phyloP scores from a whole-genome alignment of 2,113 vertebrate genomes.

The Hydrochoerus hydrochaeris region DNA sequence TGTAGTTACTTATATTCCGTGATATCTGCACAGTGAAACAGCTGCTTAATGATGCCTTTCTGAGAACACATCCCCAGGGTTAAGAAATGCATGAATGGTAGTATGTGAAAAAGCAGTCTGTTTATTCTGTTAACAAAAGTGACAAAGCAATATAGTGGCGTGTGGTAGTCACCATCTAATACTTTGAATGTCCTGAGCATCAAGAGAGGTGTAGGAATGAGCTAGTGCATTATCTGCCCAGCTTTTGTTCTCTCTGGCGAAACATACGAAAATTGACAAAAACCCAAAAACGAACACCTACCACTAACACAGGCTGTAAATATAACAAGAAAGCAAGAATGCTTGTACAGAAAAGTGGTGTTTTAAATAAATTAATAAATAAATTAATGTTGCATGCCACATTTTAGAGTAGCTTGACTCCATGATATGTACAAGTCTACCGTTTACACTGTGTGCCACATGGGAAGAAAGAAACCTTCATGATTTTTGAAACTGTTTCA shows the following conservation, averaged over 20 bases:
- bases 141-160: neutral
- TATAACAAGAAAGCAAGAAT: conserved; percentile 3
- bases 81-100: neutral
- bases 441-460: neutral
- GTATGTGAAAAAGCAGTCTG: neutral
- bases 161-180: neutral
- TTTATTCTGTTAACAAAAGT: neutral
- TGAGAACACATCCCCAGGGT: neutral
- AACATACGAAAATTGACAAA: neutral
- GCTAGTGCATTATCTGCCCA: neutral
- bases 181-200: neutral
- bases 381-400: neutral
- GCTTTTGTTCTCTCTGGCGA: neutral
- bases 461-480: neutral
- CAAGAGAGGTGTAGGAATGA: neutral
- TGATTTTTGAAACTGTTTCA: neutral
- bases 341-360: neutral
- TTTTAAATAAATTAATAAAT: neutral
- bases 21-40: neutral
- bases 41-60: neutral
- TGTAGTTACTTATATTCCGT: neutral
- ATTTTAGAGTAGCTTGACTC: neutral
- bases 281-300: neutral
- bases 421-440: neutral
- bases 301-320: neutral